These are phyloP conservation scores for Diachrysia chrysitis DNA, from an alignment of 2,888 invertebrate genomes.

Conservation along the genomic window DNA sequence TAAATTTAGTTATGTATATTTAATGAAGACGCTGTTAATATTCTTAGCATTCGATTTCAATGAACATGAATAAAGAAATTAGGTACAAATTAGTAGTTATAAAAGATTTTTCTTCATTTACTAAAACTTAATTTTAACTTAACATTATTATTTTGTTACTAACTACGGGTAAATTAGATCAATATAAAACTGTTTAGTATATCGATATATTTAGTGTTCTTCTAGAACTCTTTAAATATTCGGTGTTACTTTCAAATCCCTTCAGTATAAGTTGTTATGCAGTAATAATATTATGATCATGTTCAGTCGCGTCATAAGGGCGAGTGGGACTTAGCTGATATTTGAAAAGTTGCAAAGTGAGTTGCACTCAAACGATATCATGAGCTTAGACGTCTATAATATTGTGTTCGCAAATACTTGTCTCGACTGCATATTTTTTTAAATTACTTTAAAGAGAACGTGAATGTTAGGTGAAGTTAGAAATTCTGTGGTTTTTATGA, in stretches of 20 bases:
- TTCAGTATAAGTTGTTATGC: slow-evolving; percentile 61
- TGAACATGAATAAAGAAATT: no score
- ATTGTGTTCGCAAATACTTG: slow-evolving; percentile 29
- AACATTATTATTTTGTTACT: no score
- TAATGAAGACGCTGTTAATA: no score
- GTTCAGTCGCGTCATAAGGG: slow-evolving; percentile 72
- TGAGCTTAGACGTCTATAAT: slow-evolving; percentile 53
- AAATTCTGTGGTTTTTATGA: slow-evolving; percentile 14
- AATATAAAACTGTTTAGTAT: no score
- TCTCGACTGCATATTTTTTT: slow-evolving; percentile 42
- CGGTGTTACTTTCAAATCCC: slow-evolving; percentile 14
- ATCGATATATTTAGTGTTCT: no score
- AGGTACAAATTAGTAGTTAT: no score
- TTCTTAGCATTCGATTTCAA: no score
- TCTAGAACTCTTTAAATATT: background rate
- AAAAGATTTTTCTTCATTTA: no score
- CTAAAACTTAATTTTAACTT: no score
- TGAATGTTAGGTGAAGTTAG: slow-evolving; percentile 29
- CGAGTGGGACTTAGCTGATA: slow-evolving; percentile 69
- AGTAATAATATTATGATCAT: slow-evolving; percentile 77
- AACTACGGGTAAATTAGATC: no score
- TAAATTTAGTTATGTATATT: no score
- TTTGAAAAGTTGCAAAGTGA: slow-evolving; percentile 84
- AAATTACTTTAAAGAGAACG: slow-evolving; percentile 43
- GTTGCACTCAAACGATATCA: slow-evolving; percentile 45